Percentiles rank a stretch among this genome's conserved stretches.
Conservation (phyloP, 1,140 invertebrate species). For the Eufriesea mexicana region DNA sequence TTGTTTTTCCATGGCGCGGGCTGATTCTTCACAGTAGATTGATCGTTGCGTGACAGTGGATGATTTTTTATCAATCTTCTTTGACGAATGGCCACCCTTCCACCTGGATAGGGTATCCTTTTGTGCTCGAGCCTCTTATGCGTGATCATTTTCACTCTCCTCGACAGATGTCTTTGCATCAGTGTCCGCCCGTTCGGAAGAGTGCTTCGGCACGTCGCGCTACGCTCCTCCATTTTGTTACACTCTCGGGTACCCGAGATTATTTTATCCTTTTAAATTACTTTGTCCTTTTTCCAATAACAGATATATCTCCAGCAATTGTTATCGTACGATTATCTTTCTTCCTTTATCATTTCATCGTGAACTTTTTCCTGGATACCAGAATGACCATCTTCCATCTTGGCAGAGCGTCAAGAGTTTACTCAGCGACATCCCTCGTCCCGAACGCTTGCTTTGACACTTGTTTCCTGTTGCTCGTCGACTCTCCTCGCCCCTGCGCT, state of each 20-base stretch:
- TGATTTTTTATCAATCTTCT: conserved; percentile 2
- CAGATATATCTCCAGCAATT: background rate
- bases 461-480: background rate
- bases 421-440: too few species aligned
- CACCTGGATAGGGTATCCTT: too few species aligned
- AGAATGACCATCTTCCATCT: too few species aligned
- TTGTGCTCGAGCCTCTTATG: background rate
- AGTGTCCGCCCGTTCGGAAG: too few species aligned
- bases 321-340: background rate
- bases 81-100: background rate
- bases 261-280: too few species aligned
- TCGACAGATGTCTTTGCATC: background rate
- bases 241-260: too few species aligned
- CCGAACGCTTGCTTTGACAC: too few species aligned
- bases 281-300: too few species aligned
- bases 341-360: background rate
- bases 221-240: too few species aligned
- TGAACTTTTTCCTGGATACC: too few species aligned
- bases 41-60: background rate
- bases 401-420: too few species aligned
- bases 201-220: too few species aligned
- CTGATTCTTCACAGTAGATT: background rate
- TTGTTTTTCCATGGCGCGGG: background rate
- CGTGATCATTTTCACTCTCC: background rate
- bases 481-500: background rate